These are phyloP conservation scores for Eutolmus rufibarbis DNA, from an alignment of 2,888 invertebrate genomes.

Conservation along the genomic window DNA sequence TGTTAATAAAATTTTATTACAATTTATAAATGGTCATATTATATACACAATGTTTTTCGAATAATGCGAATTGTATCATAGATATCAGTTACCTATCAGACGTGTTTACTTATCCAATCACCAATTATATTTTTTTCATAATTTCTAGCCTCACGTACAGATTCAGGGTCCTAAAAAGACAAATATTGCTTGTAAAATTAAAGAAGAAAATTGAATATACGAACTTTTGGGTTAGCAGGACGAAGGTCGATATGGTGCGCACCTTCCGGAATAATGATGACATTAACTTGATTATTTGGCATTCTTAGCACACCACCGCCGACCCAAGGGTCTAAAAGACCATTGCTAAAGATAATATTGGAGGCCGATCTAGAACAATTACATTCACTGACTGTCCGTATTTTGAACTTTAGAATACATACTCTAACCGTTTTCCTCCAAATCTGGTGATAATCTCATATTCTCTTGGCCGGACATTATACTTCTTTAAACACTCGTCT, in stretches of 20 bases:
- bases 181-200: neutral
- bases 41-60: neutral
- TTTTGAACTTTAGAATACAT: conserved; percentile 48
- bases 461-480: conserved; percentile 72
- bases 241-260: conserved; percentile 89
- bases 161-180: conserved; percentile 55
- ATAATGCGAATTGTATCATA: neutral
- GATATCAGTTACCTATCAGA: neutral
- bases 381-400: neutral
- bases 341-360: conserved; percentile 84
- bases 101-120: conserved; percentile 51
- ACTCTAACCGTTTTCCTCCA: conserved; percentile 77
- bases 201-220: conserved; percentile 1
- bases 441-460: conserved; percentile 77
- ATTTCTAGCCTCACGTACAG: conserved; percentile 54
- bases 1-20: neutral
- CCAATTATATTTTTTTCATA: conserved; percentile 54
- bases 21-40: neutral
- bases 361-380: conserved; percentile 63
- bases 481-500: conserved; percentile 74
- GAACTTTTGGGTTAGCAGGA: conserved; percentile 54
- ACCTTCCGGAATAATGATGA: conserved; percentile 79
- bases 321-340: conserved; percentile 86
- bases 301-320: conserved; percentile 81
- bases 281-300: conserved; percentile 70